Evolutionary conservation across 1,140 invertebrate genomes (phyloP).

Genomic region (Pemphigus obesinymphae): DNA sequence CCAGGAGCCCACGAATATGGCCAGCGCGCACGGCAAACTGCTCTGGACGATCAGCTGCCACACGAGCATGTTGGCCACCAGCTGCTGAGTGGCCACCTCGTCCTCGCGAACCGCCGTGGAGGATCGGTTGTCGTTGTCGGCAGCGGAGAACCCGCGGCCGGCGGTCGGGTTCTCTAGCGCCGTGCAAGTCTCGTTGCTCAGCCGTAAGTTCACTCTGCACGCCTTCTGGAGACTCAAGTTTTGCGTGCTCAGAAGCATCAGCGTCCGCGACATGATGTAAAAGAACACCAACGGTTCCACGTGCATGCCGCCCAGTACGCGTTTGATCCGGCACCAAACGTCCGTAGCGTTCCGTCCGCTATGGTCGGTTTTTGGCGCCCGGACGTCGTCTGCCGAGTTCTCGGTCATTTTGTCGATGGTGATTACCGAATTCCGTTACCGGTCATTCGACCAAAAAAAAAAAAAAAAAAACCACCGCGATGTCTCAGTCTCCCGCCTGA

Average conservation of each 20-base stretch:
- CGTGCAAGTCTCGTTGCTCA: slow-evolving; percentile 65
- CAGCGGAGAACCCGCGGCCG: too few species aligned
- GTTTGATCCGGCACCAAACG: slow-evolving; percentile 47
- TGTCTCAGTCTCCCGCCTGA: not conserved
- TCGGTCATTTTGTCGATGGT: not conserved
- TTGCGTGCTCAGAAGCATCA: slow-evolving; percentile 68
- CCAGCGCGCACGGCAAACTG: slow-evolving; percentile 66
- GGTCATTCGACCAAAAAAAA: too few species aligned
- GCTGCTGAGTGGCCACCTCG: slow-evolving; percentile 57
- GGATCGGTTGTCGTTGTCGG: too few species aligned
- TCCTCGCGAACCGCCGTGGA: slow-evolving; percentile 56
- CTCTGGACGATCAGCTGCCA: slow-evolving; percentile 76
- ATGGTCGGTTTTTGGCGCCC: not conserved
- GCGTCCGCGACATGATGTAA: slow-evolving; percentile 73
- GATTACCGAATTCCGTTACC: not conserved
- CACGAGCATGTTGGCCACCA: slow-evolving; percentile 69
- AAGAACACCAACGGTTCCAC: slow-evolving; percentile 73
- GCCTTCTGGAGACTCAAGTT: slow-evolving; percentile 79
- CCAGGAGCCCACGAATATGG: slow-evolving; percentile 65
- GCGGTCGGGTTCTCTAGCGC: slow-evolving; percentile 60
- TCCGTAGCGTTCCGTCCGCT: not conserved
- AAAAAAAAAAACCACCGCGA: too few species aligned
- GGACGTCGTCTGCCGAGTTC: not conserved
- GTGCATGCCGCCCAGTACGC: slow-evolving; percentile 59
- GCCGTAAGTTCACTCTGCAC: slow-evolving; percentile 70